Conservation (phyloP, 2,888 invertebrate genomes). For the Norana najaformis region DNA sequence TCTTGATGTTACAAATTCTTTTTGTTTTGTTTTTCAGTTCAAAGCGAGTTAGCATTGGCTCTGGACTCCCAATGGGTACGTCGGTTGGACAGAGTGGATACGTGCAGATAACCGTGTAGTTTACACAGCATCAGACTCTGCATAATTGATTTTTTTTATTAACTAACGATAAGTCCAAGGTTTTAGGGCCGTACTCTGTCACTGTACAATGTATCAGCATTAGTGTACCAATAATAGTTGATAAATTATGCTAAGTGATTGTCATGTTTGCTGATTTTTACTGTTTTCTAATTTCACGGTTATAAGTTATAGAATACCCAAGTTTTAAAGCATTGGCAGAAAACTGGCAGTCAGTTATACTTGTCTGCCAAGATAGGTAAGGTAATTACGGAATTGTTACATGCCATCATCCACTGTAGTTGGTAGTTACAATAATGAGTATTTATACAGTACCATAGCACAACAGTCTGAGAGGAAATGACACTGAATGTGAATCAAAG, state of each 20-base stretch:
- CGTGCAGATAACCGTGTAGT: conserved; percentile 25
- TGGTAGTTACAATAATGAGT: neutral
- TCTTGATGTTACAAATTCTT: neutral
- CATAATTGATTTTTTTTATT: conserved; percentile 14
- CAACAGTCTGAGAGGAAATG: neutral
- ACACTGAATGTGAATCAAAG: neutral
- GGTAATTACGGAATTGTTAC: neutral
- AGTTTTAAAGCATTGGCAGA: neutral
- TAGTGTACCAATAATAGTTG: conserved; percentile 15
- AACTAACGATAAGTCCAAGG: neutral
- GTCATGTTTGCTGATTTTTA: neutral
- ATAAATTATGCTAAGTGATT: conserved; percentile 19
- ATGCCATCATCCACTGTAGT: neutral
- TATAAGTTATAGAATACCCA: neutral
- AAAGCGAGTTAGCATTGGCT: conserved; percentile 14
- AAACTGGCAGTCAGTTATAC: neutral
- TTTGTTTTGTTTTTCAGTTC: neutral
- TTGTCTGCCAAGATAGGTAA: conserved; percentile 13
- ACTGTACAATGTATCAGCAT: conserved; percentile 9
- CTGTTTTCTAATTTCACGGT: neutral
- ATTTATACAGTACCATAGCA: neutral
- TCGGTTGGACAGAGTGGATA: conserved; percentile 7
- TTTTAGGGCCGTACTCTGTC: neutral
- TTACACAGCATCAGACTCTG: neutral
- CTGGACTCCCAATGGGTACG: neutral